Base-by-base conservation (phyloP, 2,888 invertebrate species). In the Chironomus riparius region DNA sequence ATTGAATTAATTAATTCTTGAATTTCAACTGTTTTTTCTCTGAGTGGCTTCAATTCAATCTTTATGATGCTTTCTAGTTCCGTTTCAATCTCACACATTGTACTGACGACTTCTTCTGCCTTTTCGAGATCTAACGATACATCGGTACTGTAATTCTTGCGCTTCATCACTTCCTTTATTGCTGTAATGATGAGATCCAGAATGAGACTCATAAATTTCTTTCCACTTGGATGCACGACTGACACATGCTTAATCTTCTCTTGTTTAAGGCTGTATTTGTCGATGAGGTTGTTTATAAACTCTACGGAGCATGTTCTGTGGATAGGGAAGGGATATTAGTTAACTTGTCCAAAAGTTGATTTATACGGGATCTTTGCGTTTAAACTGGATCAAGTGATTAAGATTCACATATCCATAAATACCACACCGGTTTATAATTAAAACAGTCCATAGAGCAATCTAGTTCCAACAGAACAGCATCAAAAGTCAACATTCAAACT, bases 21-120 rank as follows among this genome's bases (percentile, higher is more conserved):
- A 56, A 56, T 56, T 18, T n/a, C 71, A 7, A n/a, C 5, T 1
- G 13, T 56, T 15, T 38, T 50, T 2, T 21, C 24, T n/a, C 56
- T 22, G 6, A 71, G 28, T 5, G 4, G 4, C 12, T 28, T 18
- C 1, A n/a, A 12, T 10, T 71, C 71, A 5, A 3, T 5, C 6
- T 56, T 10, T 28, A 71, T n/a, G 7, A 0, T 28, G 10, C n/a
- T n/a, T 5, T n/a, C 28, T 13, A 71, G 7, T 1, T 71, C 71
- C 2, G 77, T 76, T 78, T 83, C 83, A 2, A 80, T 78, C n/a
- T 24, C 18, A 47, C 24, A 4, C 7, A 71, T 80, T 6, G 84
- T 86, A 79, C 86, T 87, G 1, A 85, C 82, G 0, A 90, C 90
- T 77, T 87, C 86, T 38, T 10, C 38, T 38, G 38, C 38, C 7